Base-by-base conservation (phyloP, 2,888 invertebrate genomes). In the Microchrysa polita region DNA sequence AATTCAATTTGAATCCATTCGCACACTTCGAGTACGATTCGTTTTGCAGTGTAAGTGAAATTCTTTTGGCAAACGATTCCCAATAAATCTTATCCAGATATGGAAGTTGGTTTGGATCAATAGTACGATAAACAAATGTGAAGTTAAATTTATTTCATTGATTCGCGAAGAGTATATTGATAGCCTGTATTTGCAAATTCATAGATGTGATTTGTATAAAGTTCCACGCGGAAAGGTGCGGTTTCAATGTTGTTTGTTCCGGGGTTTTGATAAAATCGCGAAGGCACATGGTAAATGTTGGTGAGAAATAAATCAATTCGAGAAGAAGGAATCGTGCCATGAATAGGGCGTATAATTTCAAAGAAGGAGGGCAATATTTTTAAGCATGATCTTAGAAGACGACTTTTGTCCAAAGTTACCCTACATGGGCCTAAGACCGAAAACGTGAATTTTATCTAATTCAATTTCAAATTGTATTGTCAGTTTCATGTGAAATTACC, bases 1-100 rank as follows among this genome's bases (percentile, higher is more conserved):
- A 72, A 72, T 57, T 72, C 72, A 72, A 72, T 72, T 72, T 72
- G 52, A 72, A 67, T 67, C 53, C 20, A 20, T 9, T 27, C 67
- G n/a, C 53, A 27, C 53, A 20, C 34, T 12, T 23, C 7, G 48
- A 1, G 7, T 7, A 34, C 67, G 55, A 67, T 67, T 67, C 53
- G 67, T 67, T 67, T 53, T 34, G 1, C 53, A 9, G n/a, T n/a
- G n/a, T 55, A 67, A 53, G 53, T 53, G 55, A 67, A 67, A 53
- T 67, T 53, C 67, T 34, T 67, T 67, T 67, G 53, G 55, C 53
- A 22, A 67, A 67, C 53, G 67, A 34, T 55, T 53, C 67, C 18
- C 67, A 34, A 67, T 67, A 67, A 67, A 67, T 67, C 67, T 67
- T 67, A 5, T 18, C 34, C 5, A n/a, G 55, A 10, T 20, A 22